These are phyloP conservation scores for Theodoxus fluviatilis DNA, from an alignment of 2,888 invertebrate species.

Conservation along the genomic window DNA sequence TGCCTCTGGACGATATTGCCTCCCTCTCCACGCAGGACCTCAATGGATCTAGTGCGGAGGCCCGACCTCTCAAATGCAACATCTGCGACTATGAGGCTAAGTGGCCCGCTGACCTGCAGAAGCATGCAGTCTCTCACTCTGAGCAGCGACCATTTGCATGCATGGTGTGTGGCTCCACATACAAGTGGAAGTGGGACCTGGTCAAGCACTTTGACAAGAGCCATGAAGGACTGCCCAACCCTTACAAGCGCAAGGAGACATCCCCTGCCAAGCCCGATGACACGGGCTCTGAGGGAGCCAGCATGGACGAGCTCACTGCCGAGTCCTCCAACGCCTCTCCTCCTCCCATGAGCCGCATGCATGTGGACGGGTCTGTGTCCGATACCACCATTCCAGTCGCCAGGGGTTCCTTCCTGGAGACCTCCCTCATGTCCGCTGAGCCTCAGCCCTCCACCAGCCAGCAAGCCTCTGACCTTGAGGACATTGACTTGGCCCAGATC, in stretches of 20 bases:
- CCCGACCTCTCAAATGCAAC: constrained; percentile 59
- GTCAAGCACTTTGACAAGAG: constrained; percentile 64
- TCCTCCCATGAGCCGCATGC: too few species aligned
- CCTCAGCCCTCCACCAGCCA: neutral
- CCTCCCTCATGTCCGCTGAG: too few species aligned
- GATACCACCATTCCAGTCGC: too few species aligned
- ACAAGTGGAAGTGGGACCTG: constrained; percentile 65
- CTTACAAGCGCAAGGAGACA: too few species aligned
- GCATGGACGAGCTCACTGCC: too few species aligned
- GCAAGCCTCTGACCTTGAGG: too few species aligned
- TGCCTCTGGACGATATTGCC: constrained; percentile 53
- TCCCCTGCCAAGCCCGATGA: too few species aligned
- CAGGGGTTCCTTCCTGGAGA: too few species aligned
- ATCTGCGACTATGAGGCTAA: constrained; percentile 62
- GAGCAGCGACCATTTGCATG: constrained; percentile 61
- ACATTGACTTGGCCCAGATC: too few species aligned
- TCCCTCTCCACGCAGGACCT: constrained; percentile 46
- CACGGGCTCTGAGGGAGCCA: too few species aligned
- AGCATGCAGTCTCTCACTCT: constrained; percentile 63
- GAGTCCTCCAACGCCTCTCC: too few species aligned
- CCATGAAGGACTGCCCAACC: constrained; percentile 60
- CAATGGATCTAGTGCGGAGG: constrained; percentile 36
- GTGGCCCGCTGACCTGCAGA: constrained; percentile 63
- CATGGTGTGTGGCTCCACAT: constrained; percentile 62
- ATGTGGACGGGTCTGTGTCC: too few species aligned